Percentiles rank a stretch among this genome's conserved stretches.
phyloP scores from a whole-genome alignment of 2,888 invertebrate species.

The Heliconius aoede region DNA sequence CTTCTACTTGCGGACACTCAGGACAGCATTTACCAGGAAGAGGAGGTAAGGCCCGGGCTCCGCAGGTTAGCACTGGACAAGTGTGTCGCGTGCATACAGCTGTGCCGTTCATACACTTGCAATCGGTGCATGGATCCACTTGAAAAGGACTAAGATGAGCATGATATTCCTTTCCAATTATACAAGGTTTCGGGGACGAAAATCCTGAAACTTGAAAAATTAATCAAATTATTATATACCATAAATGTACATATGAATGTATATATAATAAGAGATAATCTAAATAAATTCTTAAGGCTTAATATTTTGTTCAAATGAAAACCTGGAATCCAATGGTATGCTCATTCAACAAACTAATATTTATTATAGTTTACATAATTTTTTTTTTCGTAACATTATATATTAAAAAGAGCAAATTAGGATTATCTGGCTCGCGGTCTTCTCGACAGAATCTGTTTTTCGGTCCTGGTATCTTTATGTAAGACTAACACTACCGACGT shows the following conservation, averaged over 20 bases:
- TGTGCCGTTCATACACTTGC: slow-evolving; percentile 91
- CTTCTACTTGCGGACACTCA: slow-evolving; percentile 88
- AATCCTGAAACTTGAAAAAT: slow-evolving; percentile 65
- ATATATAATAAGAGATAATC: no score
- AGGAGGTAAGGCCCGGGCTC: slow-evolving; percentile 87
- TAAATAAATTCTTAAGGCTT: no score
- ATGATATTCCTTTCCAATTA: slow-evolving; percentile 88
- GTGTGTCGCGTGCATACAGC: slow-evolving; percentile 91
- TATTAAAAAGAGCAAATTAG: no score
- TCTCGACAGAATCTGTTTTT: neutral
- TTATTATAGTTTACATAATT: no score
- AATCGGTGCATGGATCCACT: slow-evolving; percentile 92
- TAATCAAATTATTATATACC: neutral
- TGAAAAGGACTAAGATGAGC: slow-evolving; percentile 85
- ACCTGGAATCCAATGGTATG: no score
- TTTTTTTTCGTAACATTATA: no score
- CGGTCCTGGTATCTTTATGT: neutral
- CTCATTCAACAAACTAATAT: no score
- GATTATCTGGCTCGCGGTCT: neutral
- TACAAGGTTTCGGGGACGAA: slow-evolving; percentile 83
- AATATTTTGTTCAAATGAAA: no score
- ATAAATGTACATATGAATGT: no score
- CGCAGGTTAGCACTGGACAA: slow-evolving; percentile 95
- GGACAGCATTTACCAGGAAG: slow-evolving; percentile 89
- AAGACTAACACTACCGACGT: neutral